Conservation (phyloP, 2,797 vertebrate genomes). For the Hypotaenidia philippensis region DNA sequence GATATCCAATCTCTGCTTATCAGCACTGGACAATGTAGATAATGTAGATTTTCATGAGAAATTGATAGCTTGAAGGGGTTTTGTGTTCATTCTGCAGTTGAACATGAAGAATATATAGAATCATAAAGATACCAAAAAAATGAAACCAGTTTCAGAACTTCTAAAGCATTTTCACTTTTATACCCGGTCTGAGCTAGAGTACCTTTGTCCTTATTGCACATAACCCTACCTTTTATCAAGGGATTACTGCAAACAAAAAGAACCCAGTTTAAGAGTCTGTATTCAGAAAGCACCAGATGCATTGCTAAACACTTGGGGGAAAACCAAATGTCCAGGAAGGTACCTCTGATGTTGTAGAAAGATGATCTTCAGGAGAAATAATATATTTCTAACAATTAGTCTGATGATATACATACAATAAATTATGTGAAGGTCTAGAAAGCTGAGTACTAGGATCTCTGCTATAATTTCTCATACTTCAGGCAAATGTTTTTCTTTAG, state of each 20-base stretch:
- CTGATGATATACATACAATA: background rate
- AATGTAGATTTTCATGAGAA: background rate
- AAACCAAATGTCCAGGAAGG: background rate
- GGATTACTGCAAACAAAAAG: background rate
- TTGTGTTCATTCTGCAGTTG: background rate
- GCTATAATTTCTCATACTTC: background rate
- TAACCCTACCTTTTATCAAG: background rate
- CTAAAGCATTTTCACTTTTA: background rate
- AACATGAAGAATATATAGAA: background rate
- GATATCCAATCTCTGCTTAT: background rate
- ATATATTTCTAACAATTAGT: background rate
- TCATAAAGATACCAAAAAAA: background rate
- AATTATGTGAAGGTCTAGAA: background rate
- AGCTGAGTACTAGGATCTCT: background rate
- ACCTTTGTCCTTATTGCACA: background rate
- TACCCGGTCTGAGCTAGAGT: background rate
- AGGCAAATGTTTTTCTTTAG: background rate
- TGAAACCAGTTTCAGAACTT: background rate
- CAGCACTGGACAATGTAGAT: background rate
- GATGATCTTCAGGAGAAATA: background rate
- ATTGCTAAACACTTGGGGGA: background rate
- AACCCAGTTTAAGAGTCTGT: background rate
- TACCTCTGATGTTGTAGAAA: background rate
- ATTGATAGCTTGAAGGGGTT: background rate
- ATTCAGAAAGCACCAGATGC: background rate